A percentile compares a stretch with the other conserved stretches of the same genome.
phyloP scores from a whole-genome alignment of 2,113 vertebrate genomes.

The Stigmatopora nigra region DNA sequence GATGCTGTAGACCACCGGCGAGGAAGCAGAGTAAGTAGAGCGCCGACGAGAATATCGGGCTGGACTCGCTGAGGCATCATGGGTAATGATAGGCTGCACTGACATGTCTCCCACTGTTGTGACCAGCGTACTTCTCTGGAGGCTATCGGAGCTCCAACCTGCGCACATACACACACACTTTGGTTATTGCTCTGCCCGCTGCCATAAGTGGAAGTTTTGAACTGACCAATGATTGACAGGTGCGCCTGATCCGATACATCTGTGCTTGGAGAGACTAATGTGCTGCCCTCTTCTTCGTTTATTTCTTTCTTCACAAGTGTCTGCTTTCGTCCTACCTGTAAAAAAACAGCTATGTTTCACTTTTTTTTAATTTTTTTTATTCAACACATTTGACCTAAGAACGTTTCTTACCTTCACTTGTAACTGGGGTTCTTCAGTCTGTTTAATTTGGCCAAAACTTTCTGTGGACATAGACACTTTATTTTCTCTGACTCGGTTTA shows the following conservation, averaged over 20 bases:
- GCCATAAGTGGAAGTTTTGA: not conserved
- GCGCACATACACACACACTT: slow-evolving; percentile 4
- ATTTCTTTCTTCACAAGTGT: not conserved
- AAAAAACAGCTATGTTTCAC: not conserved
- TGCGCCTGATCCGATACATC: slow-evolving; percentile 15
- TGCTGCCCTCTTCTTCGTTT: not conserved
- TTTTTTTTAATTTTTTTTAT: not conserved
- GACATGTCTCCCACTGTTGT: not conserved
- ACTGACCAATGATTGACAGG: slow-evolving; percentile 7
- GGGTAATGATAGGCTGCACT: slow-evolving; percentile 7
- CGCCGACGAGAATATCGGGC: not conserved
- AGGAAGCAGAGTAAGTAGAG: slow-evolving; percentile 11
- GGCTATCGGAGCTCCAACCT: slow-evolving; percentile 14
- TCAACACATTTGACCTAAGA: not conserved
- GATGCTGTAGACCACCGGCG: slow-evolving; percentile 63
- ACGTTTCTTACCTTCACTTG: slow-evolving; percentile 26
- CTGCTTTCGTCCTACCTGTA: slow-evolving; percentile 12
- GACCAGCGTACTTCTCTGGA: slow-evolving; percentile 6
- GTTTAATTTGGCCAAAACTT: slow-evolving; percentile 2
- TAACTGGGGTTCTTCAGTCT: not conserved
- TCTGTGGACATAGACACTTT: slow-evolving; percentile 27
- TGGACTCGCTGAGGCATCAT: slow-evolving; percentile 12
- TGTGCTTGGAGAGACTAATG: not conserved
- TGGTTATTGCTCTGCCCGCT: not conserved
- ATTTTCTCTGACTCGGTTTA: not conserved